Percentiles rank a stretch among this genome's conserved stretches.
These are phyloP conservation scores for Synanthedon formicaeformis DNA, from an alignment of 2,888 invertebrate species.

Conservation along the genomic window DNA sequence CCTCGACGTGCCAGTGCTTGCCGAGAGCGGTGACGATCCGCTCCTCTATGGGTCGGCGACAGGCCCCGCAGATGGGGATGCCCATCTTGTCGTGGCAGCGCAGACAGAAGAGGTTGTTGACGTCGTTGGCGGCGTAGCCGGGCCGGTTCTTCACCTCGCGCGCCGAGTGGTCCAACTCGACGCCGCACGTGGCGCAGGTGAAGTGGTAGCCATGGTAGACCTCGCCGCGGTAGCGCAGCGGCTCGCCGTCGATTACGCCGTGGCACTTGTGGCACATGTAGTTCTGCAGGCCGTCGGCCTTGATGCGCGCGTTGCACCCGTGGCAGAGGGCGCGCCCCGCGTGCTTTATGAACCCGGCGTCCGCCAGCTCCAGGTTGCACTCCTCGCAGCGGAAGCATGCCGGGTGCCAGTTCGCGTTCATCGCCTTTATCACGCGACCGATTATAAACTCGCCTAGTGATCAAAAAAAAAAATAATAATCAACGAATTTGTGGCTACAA, in stretches of 20 bases:
- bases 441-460: constrained; percentile 91
- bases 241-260: constrained; percentile 91
- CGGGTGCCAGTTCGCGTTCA: constrained; percentile 99
- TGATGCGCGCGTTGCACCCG: constrained; percentile 95
- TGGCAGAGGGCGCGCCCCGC: constrained; percentile 91
- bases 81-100: constrained; percentile 99
- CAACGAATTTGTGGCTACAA: no score
- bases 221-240: constrained; percentile 92
- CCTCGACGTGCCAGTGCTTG: constrained; percentile 98
- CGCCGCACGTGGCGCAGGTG: constrained; percentile 92
- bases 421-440: constrained; percentile 98
- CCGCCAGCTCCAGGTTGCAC: constrained; percentile 92
- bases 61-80: constrained; percentile 99
- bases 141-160: constrained; percentile 94
- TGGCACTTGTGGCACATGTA: constrained; percentile 85
- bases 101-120: constrained; percentile 96
- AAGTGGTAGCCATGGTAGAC: constrained; percentile 99
- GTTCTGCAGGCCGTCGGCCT: constrained; percentile 94
- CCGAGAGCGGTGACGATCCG: constrained; percentile 98
- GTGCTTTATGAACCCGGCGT: constrained; percentile 96
- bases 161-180: constrained; percentile 95
- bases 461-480: not conserved
- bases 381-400: constrained; percentile 97
- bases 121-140: constrained; percentile 90
- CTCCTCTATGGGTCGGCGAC: constrained; percentile 98